Evolutionary conservation across 2,888 invertebrate species (phyloP).

Genomic region (Watsonalla cultraria): DNA sequence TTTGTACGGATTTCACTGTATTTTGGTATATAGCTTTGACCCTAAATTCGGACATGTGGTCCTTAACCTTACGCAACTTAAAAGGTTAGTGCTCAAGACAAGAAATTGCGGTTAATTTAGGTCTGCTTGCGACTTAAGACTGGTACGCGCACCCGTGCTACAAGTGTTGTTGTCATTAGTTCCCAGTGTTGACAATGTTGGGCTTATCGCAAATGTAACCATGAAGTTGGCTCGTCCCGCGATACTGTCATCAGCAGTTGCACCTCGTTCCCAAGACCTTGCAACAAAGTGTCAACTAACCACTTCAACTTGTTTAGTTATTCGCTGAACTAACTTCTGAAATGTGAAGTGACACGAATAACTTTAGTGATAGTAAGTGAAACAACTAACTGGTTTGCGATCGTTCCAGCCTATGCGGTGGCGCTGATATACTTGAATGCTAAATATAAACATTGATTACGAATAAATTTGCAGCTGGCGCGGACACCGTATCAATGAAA

Average conservation of each 20-base stretch:
- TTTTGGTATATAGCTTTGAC: too few species aligned
- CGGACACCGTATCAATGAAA: too few species aligned
- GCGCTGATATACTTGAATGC: neutral
- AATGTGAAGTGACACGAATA: slow-evolving; percentile 52
- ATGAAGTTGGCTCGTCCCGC: slow-evolving; percentile 30
- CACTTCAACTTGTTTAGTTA: slow-evolving; percentile 47
- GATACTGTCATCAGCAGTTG: slow-evolving; percentile 38
- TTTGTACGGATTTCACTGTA: too few species aligned
- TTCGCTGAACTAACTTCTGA: slow-evolving; percentile 34
- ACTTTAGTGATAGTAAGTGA: slow-evolving; percentile 49
- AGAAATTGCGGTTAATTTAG: too few species aligned
- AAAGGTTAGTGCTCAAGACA: too few species aligned
- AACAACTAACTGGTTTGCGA: slow-evolving; percentile 9
- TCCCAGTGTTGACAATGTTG: slow-evolving; percentile 2
- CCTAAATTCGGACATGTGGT: too few species aligned
- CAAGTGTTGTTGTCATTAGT: slow-evolving; percentile 10
- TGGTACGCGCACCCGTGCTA: neutral
- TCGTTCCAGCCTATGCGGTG: neutral
- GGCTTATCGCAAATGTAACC: slow-evolving; percentile 38
- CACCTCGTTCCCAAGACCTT: slow-evolving; percentile 53
- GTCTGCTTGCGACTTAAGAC: too few species aligned
- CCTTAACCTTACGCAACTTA: too few species aligned
- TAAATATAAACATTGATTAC: too few species aligned
- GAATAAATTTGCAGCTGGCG: too few species aligned
- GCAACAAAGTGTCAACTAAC: slow-evolving; percentile 63